Conservation (phyloP, 2,113 vertebrate genomes). For the Craseonycteris thonglongyai region DNA sequence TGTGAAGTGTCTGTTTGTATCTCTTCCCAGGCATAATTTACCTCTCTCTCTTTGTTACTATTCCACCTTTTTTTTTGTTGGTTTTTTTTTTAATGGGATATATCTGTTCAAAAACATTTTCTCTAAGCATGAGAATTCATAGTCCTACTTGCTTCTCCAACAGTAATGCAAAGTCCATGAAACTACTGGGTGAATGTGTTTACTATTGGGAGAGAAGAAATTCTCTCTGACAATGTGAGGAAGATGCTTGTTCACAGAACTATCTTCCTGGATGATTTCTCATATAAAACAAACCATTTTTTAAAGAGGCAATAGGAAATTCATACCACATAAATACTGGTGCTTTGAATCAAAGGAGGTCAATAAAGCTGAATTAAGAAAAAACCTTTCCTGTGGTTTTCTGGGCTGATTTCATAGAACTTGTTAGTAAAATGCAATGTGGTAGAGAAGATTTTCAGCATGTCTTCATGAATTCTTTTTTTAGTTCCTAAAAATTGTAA, state of each 20-base stretch:
- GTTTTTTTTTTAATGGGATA: background rate
- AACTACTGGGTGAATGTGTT: background rate
- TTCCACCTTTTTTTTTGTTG: background rate
- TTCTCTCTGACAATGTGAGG: background rate
- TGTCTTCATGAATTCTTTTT: background rate
- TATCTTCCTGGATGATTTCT: background rate
- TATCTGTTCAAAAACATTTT: background rate
- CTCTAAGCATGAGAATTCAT: background rate
- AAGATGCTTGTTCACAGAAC: background rate
- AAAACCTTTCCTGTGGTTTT: background rate
- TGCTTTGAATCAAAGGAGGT: constrained; percentile 8
- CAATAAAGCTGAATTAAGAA: constrained; percentile 4
- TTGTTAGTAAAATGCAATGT: constrained; percentile 7
- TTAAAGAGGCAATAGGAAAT: background rate
- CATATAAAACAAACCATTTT: background rate
- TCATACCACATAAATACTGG: background rate
- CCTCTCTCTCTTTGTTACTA: background rate
- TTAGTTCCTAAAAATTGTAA: background rate
- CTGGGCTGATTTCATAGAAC: background rate
- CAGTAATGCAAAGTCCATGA: background rate
- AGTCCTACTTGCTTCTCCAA: background rate
- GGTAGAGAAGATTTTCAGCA: background rate
- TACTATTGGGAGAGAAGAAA: background rate
- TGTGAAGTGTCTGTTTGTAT: background rate
- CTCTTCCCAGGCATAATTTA: background rate